Base-by-base conservation (phyloP, 2,888 invertebrate genomes). In the Agonopterix subpropinquella region DNA sequence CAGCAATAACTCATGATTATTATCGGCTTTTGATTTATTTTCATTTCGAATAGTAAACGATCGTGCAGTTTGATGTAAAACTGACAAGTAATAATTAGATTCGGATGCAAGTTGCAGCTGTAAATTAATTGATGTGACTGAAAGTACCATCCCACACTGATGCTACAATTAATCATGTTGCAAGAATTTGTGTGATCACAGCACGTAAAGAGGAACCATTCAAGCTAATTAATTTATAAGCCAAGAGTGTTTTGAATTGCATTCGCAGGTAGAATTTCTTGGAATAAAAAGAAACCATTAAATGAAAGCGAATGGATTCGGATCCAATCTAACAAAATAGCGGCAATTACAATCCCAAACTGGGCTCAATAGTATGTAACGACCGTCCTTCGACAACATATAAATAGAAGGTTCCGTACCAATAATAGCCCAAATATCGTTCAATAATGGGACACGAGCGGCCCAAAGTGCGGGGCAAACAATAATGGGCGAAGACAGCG, bases 381-480 rank as follows among this genome's bases (percentile, higher is more conserved):
- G 69, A 70, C 61, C 69, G 70, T 68, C 78, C 77, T 79, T 80
- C 76, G 74, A 70, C 70, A 70, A 75, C 67, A 73, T 70, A 83
- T 80, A 83, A 81, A 80, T 77, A 80, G 71, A 74, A 73, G 64
- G 64, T 64, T 61, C 58, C 64, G 61, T 59, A 64, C 74, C 73
- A 77, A 81, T 80, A 84, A 81, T 78, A 70, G 78, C 74, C 76
- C 71, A 73, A 80, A 84, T 82, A 82, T 82, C 74, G 80, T 73
- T 66, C 82, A 81, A 82, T 84, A 82, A 83, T 78, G 68, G 81
- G 65, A 71, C 73, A 66, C 70, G 67, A 67, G 61, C 74, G 73
- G 64, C 57, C 60, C 67, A 77, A 74, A 83, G 77, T 79, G 78
- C 70, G 68, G 73, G 73, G 69, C 72, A 73, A 85, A 80, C 82